Conservation (phyloP, 2,113 vertebrate species). For the Balaeniceps rex region DNA sequence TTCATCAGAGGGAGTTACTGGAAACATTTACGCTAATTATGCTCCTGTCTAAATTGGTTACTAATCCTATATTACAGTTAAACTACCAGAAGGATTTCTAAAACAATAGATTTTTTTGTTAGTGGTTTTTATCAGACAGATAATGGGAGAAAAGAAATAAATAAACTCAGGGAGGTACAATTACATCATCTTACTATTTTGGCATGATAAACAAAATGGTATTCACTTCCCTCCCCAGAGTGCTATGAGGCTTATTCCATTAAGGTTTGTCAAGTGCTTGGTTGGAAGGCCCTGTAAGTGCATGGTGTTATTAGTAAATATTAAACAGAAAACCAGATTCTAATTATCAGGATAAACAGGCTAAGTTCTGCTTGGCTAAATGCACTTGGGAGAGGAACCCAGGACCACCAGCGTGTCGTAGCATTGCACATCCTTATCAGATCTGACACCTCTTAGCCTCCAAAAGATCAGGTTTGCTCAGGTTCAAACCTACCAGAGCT, state of each 20-base stretch:
- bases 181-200: slow-evolving; percentile 54
- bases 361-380: slow-evolving; percentile 42
- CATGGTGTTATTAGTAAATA: slow-evolving; percentile 49
- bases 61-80: background rate
- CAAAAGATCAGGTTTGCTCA: background rate
- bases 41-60: slow-evolving; percentile 39
- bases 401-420: background rate
- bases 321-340: slow-evolving; percentile 51
- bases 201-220: slow-evolving; percentile 45
- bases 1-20: slow-evolving; percentile 17
- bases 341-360: slow-evolving; percentile 58
- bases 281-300: slow-evolving; percentile 51
- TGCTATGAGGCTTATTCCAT: slow-evolving; percentile 59
- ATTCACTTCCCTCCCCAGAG: slow-evolving; percentile 57
- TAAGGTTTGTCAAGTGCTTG: slow-evolving; percentile 61
- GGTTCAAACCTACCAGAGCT: background rate
- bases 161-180: slow-evolving; percentile 30
- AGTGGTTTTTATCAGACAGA: slow-evolving; percentile 19
- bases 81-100: slow-evolving; percentile 38
- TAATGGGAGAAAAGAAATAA: slow-evolving; percentile 40
- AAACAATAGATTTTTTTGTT: slow-evolving; percentile 25
- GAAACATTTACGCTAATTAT: slow-evolving; percentile 29
- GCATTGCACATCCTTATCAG: background rate
- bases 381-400: background rate
- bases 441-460: background rate